Evolutionary conservation across 2,113 vertebrate species (phyloP).

Genomic region (Pteronura brasiliensis): DNA sequence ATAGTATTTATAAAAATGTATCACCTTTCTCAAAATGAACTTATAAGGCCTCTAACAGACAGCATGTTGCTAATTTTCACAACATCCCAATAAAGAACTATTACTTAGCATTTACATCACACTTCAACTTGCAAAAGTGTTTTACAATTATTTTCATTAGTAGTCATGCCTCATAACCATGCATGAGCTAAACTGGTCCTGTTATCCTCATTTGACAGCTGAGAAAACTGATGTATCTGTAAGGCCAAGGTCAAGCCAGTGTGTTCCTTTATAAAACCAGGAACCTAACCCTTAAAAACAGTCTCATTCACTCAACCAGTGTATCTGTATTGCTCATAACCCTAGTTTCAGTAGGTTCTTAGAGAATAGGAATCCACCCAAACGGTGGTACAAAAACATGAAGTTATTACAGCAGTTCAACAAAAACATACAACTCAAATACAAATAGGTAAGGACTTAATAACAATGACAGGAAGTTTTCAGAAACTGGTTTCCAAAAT

Average conservation of each 20-base stretch:
- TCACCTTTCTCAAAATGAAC: constrained; percentile 61
- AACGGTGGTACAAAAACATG: constrained; percentile 3
- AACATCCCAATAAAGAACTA: constrained; percentile 70
- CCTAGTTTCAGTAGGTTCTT: neutral
- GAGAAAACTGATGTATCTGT: constrained; percentile 14
- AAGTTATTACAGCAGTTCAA: neutral
- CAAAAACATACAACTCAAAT: constrained; percentile 31
- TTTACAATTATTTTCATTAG: constrained; percentile 75
- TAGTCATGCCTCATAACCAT: constrained; percentile 68
- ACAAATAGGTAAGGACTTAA: neutral
- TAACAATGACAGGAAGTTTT: neutral
- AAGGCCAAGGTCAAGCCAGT: constrained; percentile 56
- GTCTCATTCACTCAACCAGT: neutral
- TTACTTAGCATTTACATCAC: constrained; percentile 73
- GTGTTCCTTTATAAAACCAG: constrained; percentile 10
- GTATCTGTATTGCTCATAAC: neutral
- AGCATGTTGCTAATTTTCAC: constrained; percentile 72
- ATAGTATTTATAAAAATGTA: constrained; percentile 60
- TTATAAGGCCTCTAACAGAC: constrained; percentile 60
- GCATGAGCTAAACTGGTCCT: constrained; percentile 63
- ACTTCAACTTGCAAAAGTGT: constrained; percentile 63
- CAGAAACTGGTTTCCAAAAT: neutral
- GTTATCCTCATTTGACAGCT: constrained; percentile 60
- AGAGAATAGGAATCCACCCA: neutral
- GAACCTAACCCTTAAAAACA: neutral